These are phyloP conservation scores for Cydia fagiglandana DNA, from an alignment of 1,140 invertebrate genomes.

Conservation along the genomic window DNA sequence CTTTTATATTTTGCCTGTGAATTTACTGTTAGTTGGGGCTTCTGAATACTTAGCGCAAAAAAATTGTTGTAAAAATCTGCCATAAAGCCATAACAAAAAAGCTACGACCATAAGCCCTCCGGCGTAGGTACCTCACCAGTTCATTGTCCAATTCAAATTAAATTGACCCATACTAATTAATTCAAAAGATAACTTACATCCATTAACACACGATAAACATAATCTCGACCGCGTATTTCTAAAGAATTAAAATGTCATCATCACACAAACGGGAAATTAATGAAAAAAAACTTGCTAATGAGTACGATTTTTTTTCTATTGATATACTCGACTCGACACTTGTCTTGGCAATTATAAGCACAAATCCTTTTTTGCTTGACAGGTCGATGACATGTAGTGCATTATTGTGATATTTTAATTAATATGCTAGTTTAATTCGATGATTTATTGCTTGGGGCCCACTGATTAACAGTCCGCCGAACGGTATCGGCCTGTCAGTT, in stretches of 20 bases:
- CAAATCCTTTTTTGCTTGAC: neutral
- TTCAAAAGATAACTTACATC: constrained; percentile 2
- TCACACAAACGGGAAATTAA: neutral
- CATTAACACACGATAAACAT: constrained; percentile 3
- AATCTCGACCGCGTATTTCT: neutral
- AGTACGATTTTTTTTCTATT: neutral
- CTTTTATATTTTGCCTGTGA: no score
- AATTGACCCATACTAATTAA: constrained; percentile 3
- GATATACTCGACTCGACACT: neutral
- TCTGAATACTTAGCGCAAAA: neutral
- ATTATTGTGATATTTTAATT: constrained; percentile 11
- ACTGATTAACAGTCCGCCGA: no score
- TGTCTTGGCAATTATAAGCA: constrained; percentile 1
- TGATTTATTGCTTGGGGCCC: neutral
- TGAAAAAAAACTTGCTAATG: constrained; percentile 3
- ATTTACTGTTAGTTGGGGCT: neutral
- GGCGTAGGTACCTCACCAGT: neutral
- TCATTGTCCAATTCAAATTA: neutral
- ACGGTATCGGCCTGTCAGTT: no score
- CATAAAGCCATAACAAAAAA: neutral
- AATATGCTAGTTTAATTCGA: neutral
- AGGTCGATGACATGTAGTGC: neutral
- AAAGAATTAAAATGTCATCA: constrained; percentile 10
- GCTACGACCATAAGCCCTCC: neutral
- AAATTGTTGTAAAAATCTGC: neutral